Conservation (phyloP, 1,140 invertebrate species). For the Zaprionus inermis region DNA sequence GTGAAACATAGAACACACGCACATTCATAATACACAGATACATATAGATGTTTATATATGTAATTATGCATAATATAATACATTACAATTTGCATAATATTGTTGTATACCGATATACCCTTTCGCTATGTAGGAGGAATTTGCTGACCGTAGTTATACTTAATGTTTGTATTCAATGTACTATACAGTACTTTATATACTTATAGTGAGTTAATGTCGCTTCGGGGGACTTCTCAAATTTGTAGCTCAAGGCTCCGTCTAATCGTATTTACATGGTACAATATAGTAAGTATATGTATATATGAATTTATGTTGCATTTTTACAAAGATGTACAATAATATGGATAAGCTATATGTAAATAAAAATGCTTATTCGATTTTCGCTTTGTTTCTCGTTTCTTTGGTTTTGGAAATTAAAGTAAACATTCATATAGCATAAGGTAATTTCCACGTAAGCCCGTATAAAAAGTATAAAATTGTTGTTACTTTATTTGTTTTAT, state of each 20-base stretch:
- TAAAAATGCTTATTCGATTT: constrained; percentile 60
- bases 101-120: constrained; percentile 5
- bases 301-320: constrained; percentile 12
- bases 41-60: constrained; percentile 2
- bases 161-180: constrained; percentile 7
- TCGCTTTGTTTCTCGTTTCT: constrained; percentile 17
- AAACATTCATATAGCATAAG: constrained; percentile 74
- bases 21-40: constrained; percentile 29
- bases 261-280: constrained; percentile 29
- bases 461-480: constrained; percentile 80
- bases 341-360: constrained; percentile 32
- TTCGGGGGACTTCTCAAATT: background rate
- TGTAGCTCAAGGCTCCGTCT: constrained; percentile 5
- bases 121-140: constrained; percentile 46
- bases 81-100: constrained; percentile 31
- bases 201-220: constrained; percentile 1
- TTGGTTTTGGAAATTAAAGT: constrained; percentile 61
- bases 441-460: constrained; percentile 71
- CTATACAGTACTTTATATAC: background rate
- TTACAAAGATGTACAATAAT: constrained; percentile 25
- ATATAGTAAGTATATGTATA: constrained; percentile 9
- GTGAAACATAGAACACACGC: constrained; percentile 3
- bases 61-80: constrained; percentile 25
- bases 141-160: constrained; percentile 37
- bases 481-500: constrained; percentile 56